phyloP scores from a whole-genome alignment of 2,797 vertebrate species.

The Mastacembelus armatus region DNA sequence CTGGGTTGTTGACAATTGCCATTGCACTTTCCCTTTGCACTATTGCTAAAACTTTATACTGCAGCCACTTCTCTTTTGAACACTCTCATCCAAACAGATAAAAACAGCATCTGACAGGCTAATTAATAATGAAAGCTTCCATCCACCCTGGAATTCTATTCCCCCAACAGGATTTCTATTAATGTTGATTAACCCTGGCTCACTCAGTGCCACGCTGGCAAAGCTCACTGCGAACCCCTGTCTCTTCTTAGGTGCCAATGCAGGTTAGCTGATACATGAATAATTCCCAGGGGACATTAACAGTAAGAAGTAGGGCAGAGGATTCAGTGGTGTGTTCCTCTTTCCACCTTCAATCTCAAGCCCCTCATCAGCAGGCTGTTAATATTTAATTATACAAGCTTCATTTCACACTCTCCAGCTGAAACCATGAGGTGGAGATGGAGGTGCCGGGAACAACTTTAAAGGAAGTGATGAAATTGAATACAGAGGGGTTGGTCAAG shows the following conservation, averaged over 20 bases:
- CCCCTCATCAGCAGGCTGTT: conserved; percentile 81
- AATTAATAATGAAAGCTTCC: conserved; percentile 76
- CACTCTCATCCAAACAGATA: conserved; percentile 60
- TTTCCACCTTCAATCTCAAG: conserved; percentile 68
- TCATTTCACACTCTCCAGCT: conserved; percentile 71
- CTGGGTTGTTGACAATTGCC: conserved; percentile 22
- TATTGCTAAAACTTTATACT: conserved; percentile 30
- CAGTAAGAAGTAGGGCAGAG: conserved; percentile 81
- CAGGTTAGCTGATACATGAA: conserved; percentile 78
- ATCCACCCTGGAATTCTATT: conserved; percentile 62
- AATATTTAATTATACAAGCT: conserved; percentile 85
- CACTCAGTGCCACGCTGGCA: conserved; percentile 65
- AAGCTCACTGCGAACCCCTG: conserved; percentile 56
- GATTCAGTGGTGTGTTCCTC: conserved; percentile 64
- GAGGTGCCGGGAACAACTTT: conserved; percentile 50
- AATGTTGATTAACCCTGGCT: conserved; percentile 76
- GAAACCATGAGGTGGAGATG: conserved; percentile 61
- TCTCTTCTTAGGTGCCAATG: conserved; percentile 71
- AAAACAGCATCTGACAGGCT: conserved; percentile 69
- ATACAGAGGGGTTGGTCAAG: conserved; percentile 28
- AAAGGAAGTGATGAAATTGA: conserved; percentile 58
- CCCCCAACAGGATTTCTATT: conserved; percentile 73
- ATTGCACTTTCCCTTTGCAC: conserved; percentile 45
- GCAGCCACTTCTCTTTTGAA: conserved; percentile 59
- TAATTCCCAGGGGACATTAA: conserved; percentile 77